Base-by-base conservation (phyloP, 2,888 invertebrate genomes). In the Caenorhabditis imperialis region DNA sequence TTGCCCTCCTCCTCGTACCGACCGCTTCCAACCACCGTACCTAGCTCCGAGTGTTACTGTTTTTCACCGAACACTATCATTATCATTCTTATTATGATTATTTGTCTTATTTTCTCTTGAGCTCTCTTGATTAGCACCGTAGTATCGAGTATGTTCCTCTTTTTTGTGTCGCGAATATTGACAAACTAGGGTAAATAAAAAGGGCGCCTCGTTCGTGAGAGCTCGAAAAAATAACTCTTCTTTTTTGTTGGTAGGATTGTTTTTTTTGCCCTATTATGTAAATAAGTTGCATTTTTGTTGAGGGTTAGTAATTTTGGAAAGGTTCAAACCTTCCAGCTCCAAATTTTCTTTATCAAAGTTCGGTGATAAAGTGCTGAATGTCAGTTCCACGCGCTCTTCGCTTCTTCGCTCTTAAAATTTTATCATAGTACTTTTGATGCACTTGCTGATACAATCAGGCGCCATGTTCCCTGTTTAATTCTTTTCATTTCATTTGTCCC, bases 401-500 rank as follows among this genome's bases (percentile, higher is more conserved):
- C 50, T 65, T 65, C 57, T 50, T 65, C 45, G 48, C 50, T 30
- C 50, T 63, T n/a, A n/a, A n/a, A n/a, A n/a, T n/a, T 42, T 42
- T 12, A 22, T 23, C 8, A 50, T 55, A 50, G 55, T 57, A 55
- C 55, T 55, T 67, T 57, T n/a, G 16, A 27, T 57, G 67, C 45
- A 67, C 67, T 67, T 67, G n/a, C n/a, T n/a, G n/a, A n/a, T n/a
- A 67, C 44, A 50, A 67, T 57, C 67, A 57, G 51, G 50, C 67
- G 67, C 48, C 50, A 5, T 50, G 16, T 23, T 3, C 22, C 44
- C 42, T 44, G 44, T n/a, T n/a, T n/a, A n/a, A n/a, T 23, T 10
- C 23, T 14, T 22, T 54, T 42, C 44, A 47, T 20, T 30, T 14
- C 42, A 30, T 38, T 18, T 25, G 40, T 37, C 14, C 14, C 25